Conservation (phyloP, 2,888 invertebrate species). For the Drosophila niveifrons region DNA sequence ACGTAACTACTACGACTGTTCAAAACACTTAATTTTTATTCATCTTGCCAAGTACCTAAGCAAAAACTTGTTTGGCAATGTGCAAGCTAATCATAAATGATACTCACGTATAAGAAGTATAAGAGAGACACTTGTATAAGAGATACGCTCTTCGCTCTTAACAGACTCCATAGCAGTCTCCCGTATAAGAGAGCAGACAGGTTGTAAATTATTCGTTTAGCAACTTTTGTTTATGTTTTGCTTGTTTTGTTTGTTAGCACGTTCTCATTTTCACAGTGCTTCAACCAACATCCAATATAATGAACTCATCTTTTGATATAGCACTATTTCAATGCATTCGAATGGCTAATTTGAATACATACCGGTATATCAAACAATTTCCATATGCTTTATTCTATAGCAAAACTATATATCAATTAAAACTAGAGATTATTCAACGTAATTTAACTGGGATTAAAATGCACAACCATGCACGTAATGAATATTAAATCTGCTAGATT, state of each 20-base stretch:
- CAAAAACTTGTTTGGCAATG: neutral
- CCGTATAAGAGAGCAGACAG: neutral
- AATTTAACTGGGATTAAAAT: no score
- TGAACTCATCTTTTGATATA: neutral
- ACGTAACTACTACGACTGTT: no score
- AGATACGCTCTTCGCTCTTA: neutral
- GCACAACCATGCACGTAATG: no score
- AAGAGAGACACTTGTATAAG: neutral
- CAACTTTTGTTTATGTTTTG: constrained; percentile 16
- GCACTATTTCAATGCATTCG: neutral
- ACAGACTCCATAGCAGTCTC: neutral
- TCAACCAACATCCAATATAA: neutral
- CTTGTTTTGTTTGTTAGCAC: constrained; percentile 18
- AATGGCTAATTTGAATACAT: neutral
- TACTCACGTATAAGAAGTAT: neutral
- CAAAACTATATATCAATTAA: no score
- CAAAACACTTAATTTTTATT: neutral
- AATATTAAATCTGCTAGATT: no score
- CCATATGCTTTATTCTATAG: no score
- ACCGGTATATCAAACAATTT: no score
- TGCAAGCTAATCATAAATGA: neutral
- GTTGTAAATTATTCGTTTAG: constrained; percentile 3
- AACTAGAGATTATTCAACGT: no score
- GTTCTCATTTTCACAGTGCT: neutral
- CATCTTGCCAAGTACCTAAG: neutral